Conservation (phyloP, 1,140 invertebrate species). For the Scylla paramamosain region DNA sequence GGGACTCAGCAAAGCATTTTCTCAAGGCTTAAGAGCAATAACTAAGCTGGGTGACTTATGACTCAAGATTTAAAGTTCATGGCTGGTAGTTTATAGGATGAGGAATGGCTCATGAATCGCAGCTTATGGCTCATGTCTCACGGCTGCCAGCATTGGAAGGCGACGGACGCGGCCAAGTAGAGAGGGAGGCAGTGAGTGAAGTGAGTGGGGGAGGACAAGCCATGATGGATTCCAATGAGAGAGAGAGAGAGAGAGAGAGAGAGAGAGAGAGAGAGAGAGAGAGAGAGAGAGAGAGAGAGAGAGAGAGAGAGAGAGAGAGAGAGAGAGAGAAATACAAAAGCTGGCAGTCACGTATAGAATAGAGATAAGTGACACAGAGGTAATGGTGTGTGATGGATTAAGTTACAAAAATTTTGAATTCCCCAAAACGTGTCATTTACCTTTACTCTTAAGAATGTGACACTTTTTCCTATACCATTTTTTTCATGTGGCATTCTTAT, state of each 20-base stretch:
- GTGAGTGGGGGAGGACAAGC: background rate
- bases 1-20: background rate
- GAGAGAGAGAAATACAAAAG: no score
- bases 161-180: background rate
- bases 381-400: no score
- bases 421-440: no score
- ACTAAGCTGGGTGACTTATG: constrained; percentile 39
- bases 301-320: constrained; percentile 16
- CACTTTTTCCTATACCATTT: no score
- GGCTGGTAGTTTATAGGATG: constrained; percentile 52
- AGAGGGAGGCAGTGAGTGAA: background rate
- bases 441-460: no score
- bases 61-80: constrained; percentile 53
- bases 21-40: constrained; percentile 17
- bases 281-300: constrained; percentile 18
- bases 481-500: no score
- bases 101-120: constrained; percentile 47
- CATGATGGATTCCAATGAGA: background rate
- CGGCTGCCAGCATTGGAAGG: background rate
- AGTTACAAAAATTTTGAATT: no score
- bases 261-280: constrained; percentile 20
- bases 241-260: constrained; percentile 11
- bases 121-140: constrained; percentile 46
- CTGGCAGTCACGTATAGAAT: no score
- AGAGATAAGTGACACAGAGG: no score